Evolutionary conservation across 2,888 invertebrate genomes (phyloP), one percentile per base, ranked within the genome.

Genomic region (Hirtodrosophila trivittata): DNA sequence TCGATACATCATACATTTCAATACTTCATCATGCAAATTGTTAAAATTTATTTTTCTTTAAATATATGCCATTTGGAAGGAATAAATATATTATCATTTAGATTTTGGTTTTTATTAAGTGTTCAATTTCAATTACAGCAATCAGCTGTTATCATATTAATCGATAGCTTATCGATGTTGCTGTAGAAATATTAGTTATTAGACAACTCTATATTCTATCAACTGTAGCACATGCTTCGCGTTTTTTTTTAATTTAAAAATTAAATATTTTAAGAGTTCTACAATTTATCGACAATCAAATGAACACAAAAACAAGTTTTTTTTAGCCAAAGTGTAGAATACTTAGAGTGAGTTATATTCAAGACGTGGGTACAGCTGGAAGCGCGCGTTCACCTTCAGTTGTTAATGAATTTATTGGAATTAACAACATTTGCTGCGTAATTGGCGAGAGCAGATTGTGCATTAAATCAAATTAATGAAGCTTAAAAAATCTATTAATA

Each of bases 191-290:
- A 21, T 28, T 28, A 5, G 1, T 4, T 9, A 28, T 28, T 28
- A 3, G 28, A 28, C 28, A 28, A 9, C 28, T 9, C 35, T 13
- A 12, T 12, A 26, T 41, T 12, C 14, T 18, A 1, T 28, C 3
- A 14, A 33, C 9, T 1, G 30, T 46, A 21, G 73, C 77, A 71
- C 71, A 71, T 71, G 71, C 58, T 71, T 47, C 32, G 32, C 16
- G 32, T 12, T 41, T 47, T 30, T 43, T 51, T 51, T 45, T 64
- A 47, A 54, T 10, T 41, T 32, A 50, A 45, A 55, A 13, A 32
- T 63, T 39, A 41, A 52, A 28, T 16, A 39, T 26, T 18, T 50
- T 18, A 2, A 39, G 26, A 45, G 7, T 43, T 35, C 13, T 1
- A n/a, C 2, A 8, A 32, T 21, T 12, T 43, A 30, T 13, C 14